Percentiles rank a stretch among this genome's conserved stretches.
Conservation (phyloP, 1,140 invertebrate genomes). For the roundworm (Caenorhabditis elegans) region DNA sequence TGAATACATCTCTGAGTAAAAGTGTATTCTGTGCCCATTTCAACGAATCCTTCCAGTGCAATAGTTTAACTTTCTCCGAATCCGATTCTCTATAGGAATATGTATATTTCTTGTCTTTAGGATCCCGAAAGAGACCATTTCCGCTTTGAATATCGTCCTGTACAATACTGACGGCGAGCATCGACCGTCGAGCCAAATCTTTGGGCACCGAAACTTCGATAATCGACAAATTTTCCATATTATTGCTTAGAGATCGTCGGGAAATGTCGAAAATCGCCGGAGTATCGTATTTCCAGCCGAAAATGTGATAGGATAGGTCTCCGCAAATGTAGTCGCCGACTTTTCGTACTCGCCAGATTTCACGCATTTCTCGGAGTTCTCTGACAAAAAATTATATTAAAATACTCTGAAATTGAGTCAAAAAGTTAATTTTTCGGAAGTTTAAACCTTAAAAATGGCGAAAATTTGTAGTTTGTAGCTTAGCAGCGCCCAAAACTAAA, state of each 20-base stretch:
- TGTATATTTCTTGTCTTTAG: neutral
- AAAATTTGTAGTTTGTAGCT: no score
- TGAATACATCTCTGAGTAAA: slow-evolving; percentile 17
- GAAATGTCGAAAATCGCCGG: neutral
- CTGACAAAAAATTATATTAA: slow-evolving; percentile 3
- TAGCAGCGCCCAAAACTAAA: no score
- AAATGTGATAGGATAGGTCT: slow-evolving; percentile 42
- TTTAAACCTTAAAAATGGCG: no score
- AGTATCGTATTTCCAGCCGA: slow-evolving; percentile 35
- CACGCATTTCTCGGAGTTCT: slow-evolving; percentile 36
- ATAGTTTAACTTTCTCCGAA: neutral
- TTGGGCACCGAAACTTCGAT: slow-evolving; percentile 4
- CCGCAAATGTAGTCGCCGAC: slow-evolving; percentile 31
- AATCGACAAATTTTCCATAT: neutral
- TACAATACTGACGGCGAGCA: neutral
- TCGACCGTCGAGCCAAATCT: neutral
- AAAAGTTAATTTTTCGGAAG: no score
- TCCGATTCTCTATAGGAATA: neutral
- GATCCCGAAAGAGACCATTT: neutral
- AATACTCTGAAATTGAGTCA: neutral
- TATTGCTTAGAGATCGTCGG: neutral
- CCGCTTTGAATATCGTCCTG: neutral
- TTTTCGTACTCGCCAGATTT: slow-evolving; percentile 39
- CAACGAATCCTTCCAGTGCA: slow-evolving; percentile 38
- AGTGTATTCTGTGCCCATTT: slow-evolving; percentile 43